These are phyloP conservation scores for Plagiodera versicolora DNA, from an alignment of 2,888 invertebrate species.

Conservation along the genomic window DNA sequence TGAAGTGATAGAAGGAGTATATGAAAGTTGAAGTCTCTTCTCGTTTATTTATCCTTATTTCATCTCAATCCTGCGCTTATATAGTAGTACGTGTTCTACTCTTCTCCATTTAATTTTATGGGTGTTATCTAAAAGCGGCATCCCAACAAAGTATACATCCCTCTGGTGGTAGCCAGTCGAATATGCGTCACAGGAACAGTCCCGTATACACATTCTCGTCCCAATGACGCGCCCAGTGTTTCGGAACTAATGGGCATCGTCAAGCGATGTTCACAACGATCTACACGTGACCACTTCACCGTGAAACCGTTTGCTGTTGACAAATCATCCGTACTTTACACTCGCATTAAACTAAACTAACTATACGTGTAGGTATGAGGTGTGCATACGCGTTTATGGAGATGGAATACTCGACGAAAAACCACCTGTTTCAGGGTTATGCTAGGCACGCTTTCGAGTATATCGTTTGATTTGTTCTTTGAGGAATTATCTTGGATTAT, in stretches of 20 bases:
- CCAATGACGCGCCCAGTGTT: constrained; percentile 38
- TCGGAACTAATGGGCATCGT: constrained; percentile 43
- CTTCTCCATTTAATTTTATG: too few relatives aligned
- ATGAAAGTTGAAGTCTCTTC: too few relatives aligned
- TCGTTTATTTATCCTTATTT: too few relatives aligned
- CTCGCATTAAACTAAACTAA: constrained; percentile 46
- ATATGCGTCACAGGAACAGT: too few relatives aligned
- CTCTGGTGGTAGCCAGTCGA: too few relatives aligned
- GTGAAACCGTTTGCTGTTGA: constrained; percentile 55
- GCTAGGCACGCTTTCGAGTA: background rate
- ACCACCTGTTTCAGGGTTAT: constrained; percentile 8
- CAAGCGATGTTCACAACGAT: constrained; percentile 34
- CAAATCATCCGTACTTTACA: constrained; percentile 54
- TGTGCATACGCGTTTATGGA: constrained; percentile 2
- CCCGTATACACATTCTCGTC: constrained; percentile 16
- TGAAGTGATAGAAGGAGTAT: too few relatives aligned
- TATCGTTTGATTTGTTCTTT: background rate
- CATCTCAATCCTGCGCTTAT: too few relatives aligned
- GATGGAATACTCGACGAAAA: background rate
- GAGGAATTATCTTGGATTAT: background rate
- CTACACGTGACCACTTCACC: constrained; percentile 51
- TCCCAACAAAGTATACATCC: too few relatives aligned
- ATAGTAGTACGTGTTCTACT: too few relatives aligned
- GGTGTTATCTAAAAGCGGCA: too few relatives aligned
- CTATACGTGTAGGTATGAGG: background rate